Evolutionary conservation across 2,797 vertebrate genomes (phyloP), one percentile per base, ranked within the genome.

Genomic region (Mycteria americana): DNA sequence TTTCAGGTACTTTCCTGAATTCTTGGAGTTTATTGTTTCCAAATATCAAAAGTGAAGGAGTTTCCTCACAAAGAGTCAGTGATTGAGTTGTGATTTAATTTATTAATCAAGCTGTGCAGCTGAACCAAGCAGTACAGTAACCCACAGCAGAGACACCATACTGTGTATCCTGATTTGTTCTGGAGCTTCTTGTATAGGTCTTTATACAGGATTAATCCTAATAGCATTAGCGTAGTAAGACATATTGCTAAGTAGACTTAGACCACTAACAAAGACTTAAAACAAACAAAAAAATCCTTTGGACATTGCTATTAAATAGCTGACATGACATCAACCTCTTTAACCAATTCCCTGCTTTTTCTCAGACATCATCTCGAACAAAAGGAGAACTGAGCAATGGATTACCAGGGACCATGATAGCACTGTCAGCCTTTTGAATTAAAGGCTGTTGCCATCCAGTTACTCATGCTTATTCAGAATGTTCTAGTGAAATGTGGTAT

Each of bases 161-260:
- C 74, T 88, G 92, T 82, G 80, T 82, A 57, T 87, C 72, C 84
- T 87, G 59, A 93, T 96, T 93, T 93, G 74, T 93, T 96, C 93
- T 95, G 92, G 77, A 60, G 50, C 70, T 91, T 89, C 78, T 92
- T 92, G 50, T 86, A 82, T 79, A 87, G 95, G 41, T 88, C 94
- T 96, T 96, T 95, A 57, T 89, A 64, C 56, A 83, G 90, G 90
- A 87, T 95, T 96, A 96, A 82, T 92, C 77, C 83, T 96, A 95
- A 96, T 95, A 95, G 88, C 90, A 95, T 96, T 97, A 97, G 83
- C 1, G 37, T 92, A 50, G 81, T 89, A 93, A 94, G 80, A 91
- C 95, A 95, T 93, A 94, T 87, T 93, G 90, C 93, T 95, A 82
- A 97, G 83, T 70, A 92, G 93, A 89, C 88, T 95, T 93, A 83